Evolutionary conservation across 2,888 invertebrate species (phyloP), one percentile per base, ranked within the genome.

Genomic region (Conus canariensis): DNA sequence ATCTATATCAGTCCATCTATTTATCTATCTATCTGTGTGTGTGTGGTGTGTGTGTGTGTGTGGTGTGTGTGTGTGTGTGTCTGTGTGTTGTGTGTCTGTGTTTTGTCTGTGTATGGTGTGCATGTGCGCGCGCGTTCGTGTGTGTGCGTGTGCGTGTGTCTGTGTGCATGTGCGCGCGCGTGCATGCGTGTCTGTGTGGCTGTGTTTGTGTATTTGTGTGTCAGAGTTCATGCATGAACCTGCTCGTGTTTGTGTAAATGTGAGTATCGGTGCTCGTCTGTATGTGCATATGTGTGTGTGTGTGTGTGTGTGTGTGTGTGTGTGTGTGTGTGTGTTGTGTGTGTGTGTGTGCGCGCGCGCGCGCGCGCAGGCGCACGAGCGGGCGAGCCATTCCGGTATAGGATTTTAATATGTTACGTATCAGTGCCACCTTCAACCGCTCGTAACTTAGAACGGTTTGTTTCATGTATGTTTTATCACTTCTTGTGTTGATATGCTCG

Each of bases 241-340:
- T 77, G 45, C 25, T 25, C 25, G 77, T 77, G 77, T 77, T 4
- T 77, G 77, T 77, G 77, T 77, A 30, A 25, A 30, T 77, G 77
- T 77, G 45, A 25, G 45, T 77, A 30, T 77, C 25, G 25, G 77
- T 83, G 58, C 56, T 16, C 56, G 58, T 83, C 19, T 83, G 58
- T 83, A 19, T 83, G 58, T 83, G 58, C 19, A 19, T 56, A 16
- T 83, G 58, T 58, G 58, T 83, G 58, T 83, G 58, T 56, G 82
- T 83, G 82, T 82, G 82, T 82, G 82, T 82, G 82, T 82, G 25
- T 64, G 67, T 59, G 60, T 87, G 25, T 64, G 64, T 87, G 58
- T 85, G 59, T 85, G 58, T 85, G 59, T 85, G 58, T 85, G 59
- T 85, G 58, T 85, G 59, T 85, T 85, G n/a, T 67, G 60, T 64